These are phyloP conservation scores for Heliconius himera DNA, from an alignment of 1,140 invertebrate genomes.

Conservation along the genomic window DNA sequence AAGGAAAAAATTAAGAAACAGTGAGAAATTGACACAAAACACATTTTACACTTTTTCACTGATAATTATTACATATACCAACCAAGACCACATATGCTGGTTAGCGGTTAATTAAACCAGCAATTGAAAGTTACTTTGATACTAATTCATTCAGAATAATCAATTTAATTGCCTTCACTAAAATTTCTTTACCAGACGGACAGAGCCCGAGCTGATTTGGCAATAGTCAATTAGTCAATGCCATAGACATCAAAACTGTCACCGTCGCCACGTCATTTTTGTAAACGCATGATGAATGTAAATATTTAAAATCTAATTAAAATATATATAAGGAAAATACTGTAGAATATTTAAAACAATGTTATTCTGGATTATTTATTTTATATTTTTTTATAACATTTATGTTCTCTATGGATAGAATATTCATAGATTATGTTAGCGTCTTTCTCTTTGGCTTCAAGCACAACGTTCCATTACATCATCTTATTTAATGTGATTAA, in stretches of 20 bases:
- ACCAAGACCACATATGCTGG: conserved; percentile 53
- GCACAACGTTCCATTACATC: conserved; percentile 57
- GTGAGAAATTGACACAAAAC: conserved; percentile 16
- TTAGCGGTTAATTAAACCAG: conserved; percentile 31
- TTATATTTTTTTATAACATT: neutral
- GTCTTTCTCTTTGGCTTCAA: conserved; percentile 52
- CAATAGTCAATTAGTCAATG: conserved; percentile 67
- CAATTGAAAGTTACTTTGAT: conserved; percentile 7
- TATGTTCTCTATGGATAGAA: conserved; percentile 19
- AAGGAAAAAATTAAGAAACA: conserved; percentile 52
- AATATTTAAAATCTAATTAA: conserved; percentile 11
- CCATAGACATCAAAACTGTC: conserved; percentile 72
- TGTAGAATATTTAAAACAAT: neutral
- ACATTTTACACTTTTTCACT: conserved; percentile 27
- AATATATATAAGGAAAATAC: neutral
- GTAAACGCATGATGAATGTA: conserved; percentile 59
- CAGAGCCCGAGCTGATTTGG: conserved; percentile 74
- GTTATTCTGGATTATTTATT: neutral
- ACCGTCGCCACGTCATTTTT: conserved; percentile 78
- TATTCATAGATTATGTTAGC: conserved; percentile 46
- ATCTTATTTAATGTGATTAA: neutral
- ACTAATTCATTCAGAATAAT: conserved; percentile 16
- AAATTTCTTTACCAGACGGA: conserved; percentile 40
- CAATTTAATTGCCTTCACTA: conserved; percentile 49
- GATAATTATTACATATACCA: conserved; percentile 44